Evolutionary conservation across 2,113 vertebrate species (phyloP).

Genomic region (Marcusenius ussheri): DNA sequence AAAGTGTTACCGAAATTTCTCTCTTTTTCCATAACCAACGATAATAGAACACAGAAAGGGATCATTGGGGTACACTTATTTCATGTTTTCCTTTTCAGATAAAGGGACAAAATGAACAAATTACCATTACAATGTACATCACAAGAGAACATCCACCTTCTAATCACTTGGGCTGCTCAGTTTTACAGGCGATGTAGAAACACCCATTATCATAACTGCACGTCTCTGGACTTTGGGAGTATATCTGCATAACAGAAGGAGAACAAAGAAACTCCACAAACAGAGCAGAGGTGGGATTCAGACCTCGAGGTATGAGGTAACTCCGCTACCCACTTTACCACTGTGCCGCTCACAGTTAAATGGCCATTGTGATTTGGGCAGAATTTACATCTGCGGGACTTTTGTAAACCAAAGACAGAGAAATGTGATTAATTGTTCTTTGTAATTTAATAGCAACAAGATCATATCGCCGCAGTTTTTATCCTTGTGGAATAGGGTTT

Average conservation of each 20-base stretch:
- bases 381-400: neutral
- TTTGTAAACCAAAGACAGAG: neutral
- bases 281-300: too few species aligned
- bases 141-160: neutral
- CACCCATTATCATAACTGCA: neutral
- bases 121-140: neutral
- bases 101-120: neutral
- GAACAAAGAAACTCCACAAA: neutral
- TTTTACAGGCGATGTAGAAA: neutral
- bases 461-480: neutral
- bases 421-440: neutral
- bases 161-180: neutral
- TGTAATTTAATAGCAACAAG: neutral
- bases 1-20: neutral
- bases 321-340: neutral
- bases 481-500: neutral
- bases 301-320: neutral
- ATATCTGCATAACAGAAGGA: neutral
- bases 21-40: neutral
- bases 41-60: neutral
- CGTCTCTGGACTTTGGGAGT: neutral
- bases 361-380: neutral
- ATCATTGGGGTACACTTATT: neutral
- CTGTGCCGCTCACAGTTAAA: neutral
- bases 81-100: neutral